phyloP scores from a whole-genome alignment of 2,797 vertebrate species.

The Acomys russatus region DNA sequence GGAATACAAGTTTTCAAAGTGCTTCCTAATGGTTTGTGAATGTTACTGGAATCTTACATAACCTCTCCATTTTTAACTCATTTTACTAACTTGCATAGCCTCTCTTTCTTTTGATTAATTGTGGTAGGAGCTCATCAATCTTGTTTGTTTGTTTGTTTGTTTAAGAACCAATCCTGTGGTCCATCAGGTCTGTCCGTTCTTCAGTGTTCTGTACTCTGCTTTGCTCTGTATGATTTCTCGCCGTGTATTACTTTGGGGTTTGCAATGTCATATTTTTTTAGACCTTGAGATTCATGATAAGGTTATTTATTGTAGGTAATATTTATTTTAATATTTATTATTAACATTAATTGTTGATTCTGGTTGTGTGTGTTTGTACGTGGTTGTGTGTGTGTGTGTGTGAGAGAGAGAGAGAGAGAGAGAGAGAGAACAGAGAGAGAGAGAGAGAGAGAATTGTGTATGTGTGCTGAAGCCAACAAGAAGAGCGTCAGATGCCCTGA shows the following conservation, averaged over 20 bases:
- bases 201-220: background rate
- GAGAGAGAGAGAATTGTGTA: background rate
- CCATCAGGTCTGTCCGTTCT: background rate
- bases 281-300: background rate
- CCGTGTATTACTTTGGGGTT: background rate
- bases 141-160: background rate
- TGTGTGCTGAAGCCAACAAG: background rate
- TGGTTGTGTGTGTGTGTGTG: background rate
- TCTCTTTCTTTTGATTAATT: background rate
- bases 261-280: background rate
- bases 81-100: background rate
- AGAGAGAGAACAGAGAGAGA: no score
- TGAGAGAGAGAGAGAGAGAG: no score
- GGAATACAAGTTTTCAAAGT: background rate
- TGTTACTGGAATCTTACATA: background rate
- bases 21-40: background rate
- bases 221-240: background rate
- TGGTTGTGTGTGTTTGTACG: background rate
- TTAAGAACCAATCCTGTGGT: background rate
- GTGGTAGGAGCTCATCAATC: background rate
- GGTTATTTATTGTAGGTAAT: background rate
- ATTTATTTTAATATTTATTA: background rate
- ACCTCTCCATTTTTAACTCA: background rate
- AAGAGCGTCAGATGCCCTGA: background rate
- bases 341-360: background rate